phyloP scores from a whole-genome alignment of 2,797 vertebrate species.

The Pempheris klunzingeri region DNA sequence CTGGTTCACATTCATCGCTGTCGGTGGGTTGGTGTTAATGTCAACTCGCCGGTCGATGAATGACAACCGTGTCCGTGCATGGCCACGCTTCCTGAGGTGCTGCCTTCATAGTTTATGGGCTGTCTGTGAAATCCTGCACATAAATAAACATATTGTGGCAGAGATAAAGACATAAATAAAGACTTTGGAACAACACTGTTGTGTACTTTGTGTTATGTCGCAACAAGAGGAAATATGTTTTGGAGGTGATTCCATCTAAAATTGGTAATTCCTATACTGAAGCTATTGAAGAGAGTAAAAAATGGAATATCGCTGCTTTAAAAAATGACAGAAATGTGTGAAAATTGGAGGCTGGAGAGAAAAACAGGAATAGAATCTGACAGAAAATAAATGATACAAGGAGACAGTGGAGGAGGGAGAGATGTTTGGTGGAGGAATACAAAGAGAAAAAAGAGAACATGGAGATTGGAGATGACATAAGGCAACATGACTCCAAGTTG shows the following conservation, averaged over 20 bases:
- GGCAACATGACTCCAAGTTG: constrained; percentile 32
- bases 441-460: constrained; percentile 8
- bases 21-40: constrained; percentile 93
- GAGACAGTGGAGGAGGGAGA: constrained; percentile 1
- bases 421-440: background rate
- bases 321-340: background rate
- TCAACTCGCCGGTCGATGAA: constrained; percentile 96
- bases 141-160: constrained; percentile 10
- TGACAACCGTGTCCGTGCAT: constrained; percentile 89
- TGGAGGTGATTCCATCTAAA: background rate
- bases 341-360: background rate
- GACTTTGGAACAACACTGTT: constrained; percentile 1
- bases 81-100: background rate
- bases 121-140: background rate
- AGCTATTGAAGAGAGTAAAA: background rate
- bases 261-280: background rate
- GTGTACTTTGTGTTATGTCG: constrained; percentile 6
- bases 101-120: background rate
- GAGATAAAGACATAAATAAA: constrained; percentile 48
- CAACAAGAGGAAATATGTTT: too few relatives aligned
- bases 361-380: background rate
- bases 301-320: background rate
- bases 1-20: constrained; percentile 99
- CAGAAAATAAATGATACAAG: constrained; percentile 2
- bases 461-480: constrained; percentile 22